Percentiles rank a stretch among this genome's conserved stretches.
phyloP scores from a whole-genome alignment of 2,797 vertebrate species.

The Neosilurus hyrtlii region DNA sequence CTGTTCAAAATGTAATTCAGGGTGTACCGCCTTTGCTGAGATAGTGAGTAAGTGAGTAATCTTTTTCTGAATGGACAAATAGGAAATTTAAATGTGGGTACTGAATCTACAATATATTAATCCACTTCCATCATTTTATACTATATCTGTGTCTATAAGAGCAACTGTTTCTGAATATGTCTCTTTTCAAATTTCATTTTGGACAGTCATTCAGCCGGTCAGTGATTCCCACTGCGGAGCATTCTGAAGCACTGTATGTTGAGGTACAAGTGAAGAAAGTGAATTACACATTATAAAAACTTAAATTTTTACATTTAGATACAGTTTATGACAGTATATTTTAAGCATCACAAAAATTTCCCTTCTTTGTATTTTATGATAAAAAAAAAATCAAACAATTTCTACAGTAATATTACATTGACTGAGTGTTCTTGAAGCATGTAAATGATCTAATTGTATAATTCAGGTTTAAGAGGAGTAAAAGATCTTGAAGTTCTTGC shows the following conservation, averaged over 20 bases:
- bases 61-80: not conserved
- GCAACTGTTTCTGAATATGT: constrained; percentile 1
- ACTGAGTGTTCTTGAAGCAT: not conserved
- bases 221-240: not conserved
- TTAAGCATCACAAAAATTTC: not conserved
- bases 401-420: not conserved
- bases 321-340: constrained; percentile 1
- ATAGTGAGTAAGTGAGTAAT: not conserved
- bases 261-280: constrained; percentile 1
- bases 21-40: too few species aligned
- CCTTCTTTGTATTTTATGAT: not conserved
- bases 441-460: not conserved
- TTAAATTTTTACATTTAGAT: constrained; percentile 18
- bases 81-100: not conserved
- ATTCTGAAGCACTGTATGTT: not conserved
- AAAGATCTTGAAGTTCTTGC: not conserved
- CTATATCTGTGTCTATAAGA: not conserved
- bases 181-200: constrained; percentile 23
- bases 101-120: not conserved
- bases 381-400: not conserved
- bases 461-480: not conserved
- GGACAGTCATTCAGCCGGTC: constrained; percentile 13
- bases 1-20: too few species aligned
- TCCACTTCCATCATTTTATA: constrained; percentile 1
- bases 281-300: not conserved